Conservation (phyloP, 1,140 invertebrate genomes). For the Thaumatotibia leucotreta region DNA sequence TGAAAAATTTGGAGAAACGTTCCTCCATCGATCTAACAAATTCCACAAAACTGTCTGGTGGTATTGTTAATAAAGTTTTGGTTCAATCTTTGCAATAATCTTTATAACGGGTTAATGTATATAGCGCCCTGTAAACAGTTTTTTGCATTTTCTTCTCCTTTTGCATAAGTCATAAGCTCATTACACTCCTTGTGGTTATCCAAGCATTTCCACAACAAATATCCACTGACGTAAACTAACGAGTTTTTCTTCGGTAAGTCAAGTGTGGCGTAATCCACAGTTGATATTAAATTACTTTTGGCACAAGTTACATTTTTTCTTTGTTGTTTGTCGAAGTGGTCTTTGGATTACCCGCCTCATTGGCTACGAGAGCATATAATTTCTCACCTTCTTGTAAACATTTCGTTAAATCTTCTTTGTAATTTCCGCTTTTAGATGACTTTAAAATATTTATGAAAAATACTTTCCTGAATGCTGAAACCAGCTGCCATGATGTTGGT, state of each 20-base stretch:
- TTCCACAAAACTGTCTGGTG: slow-evolving; percentile 1
- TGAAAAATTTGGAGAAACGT: not conserved
- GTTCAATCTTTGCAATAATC: not conserved
- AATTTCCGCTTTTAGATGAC: not conserved
- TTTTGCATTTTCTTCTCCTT: not conserved
- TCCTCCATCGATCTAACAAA: slow-evolving; percentile 2
- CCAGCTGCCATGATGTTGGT: slow-evolving; percentile 15
- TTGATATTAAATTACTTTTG: not conserved
- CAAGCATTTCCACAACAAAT: not conserved
- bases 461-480: not conserved
- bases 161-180: not conserved
- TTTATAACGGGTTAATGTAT: slow-evolving; percentile 1
- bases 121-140: not conserved
- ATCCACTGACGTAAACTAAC: not conserved
- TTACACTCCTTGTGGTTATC: not conserved
- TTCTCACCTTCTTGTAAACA: not conserved
- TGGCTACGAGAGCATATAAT: not conserved
- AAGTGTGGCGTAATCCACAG: not conserved
- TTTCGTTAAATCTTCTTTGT: slow-evolving; percentile 6
- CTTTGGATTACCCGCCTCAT: not conserved
- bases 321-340: not conserved
- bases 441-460: not conserved
- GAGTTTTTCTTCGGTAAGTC: slow-evolving; percentile 7
- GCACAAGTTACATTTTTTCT: not conserved
- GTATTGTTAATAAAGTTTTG: not conserved